Evolutionary conservation across 1,140 invertebrate species (phyloP).

Genomic region (Bombyx mori): ASM3026992v2 NC_085121.1:5023001-5023500

Average conservation of each 20-base stretch:
- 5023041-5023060: conserved; percentile 44
- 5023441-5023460: conserved; percentile 26
- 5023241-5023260: conserved; percentile 58
- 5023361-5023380: conserved; percentile 67
- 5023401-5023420: conserved; percentile 70
- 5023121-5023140: conserved; percentile 60
- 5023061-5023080: conserved; percentile 41
- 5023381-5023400: conserved; percentile 49
- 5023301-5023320: conserved; percentile 65
- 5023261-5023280: conserved; percentile 64
- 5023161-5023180: conserved; percentile 65
- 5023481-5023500: too few species aligned
- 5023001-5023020: conserved; percentile 19
- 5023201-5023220: conserved; percentile 66
- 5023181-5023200: conserved; percentile 58
- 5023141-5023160: conserved; percentile 64
- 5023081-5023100: conserved; percentile 53
- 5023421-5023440: conserved; percentile 40
- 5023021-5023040: conserved; percentile 64
- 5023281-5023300: conserved; percentile 65
- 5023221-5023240: conserved; percentile 55
- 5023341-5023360: conserved; percentile 65
- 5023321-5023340: conserved; percentile 68
- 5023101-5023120: conserved; percentile 54
- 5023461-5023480: neutral